phyloP scores from a whole-genome alignment of 2,113 vertebrate species.

The Guaruba guarouba region DNA sequence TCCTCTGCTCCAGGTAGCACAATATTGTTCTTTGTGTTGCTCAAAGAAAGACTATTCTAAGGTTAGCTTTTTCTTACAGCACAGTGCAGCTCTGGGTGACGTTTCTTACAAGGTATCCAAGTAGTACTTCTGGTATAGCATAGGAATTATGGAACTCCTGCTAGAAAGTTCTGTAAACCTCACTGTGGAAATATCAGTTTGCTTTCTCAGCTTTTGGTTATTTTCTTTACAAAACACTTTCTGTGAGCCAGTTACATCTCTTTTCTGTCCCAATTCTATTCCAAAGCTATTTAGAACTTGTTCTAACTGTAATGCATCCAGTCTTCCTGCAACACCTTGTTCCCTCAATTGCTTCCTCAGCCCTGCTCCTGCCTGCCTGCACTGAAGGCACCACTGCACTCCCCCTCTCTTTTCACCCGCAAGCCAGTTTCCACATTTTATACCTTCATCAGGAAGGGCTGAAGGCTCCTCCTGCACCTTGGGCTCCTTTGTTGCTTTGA shows the following conservation, averaged over 20 bases:
- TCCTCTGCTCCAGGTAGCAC: background rate
- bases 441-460: background rate
- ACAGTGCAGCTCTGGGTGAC: background rate
- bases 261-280: background rate
- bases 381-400: background rate
- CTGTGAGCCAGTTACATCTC: background rate
- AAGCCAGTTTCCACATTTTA: background rate
- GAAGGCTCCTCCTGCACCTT: background rate
- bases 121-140: background rate
- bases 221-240: background rate
- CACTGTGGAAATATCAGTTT: background rate
- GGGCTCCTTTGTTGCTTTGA: background rate
- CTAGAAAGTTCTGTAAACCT: background rate
- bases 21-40: background rate
- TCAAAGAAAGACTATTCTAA: background rate
- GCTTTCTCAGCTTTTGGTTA: background rate
- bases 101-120: background rate
- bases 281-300: background rate
- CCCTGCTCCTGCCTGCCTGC: background rate
- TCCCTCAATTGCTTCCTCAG: background rate
- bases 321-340: background rate
- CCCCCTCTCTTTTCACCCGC: background rate
- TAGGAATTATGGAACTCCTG: background rate
- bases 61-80: background rate
- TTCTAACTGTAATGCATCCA: background rate